Base-by-base conservation (phyloP, 2,888 invertebrate species). In the Pemphredon lugubris region DNA sequence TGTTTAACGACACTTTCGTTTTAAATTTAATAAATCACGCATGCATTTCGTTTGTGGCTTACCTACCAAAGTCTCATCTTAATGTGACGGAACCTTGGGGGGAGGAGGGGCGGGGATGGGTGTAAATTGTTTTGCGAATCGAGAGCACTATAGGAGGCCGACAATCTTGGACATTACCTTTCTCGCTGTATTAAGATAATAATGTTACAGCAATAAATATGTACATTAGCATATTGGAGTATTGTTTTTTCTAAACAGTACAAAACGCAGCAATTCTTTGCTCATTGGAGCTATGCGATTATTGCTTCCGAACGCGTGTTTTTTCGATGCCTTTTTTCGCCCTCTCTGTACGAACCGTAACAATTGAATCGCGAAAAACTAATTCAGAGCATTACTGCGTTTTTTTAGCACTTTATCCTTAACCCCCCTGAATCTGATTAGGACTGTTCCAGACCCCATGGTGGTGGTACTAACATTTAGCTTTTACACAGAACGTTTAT, bases 361-460 rank as follows among this genome's bases (percentile, higher is more conserved):
- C 18, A 3, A 16, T 42, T 6, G 30, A 47, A 37, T 30, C 48
- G 34, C n/a, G 5, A 2, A 34, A 58, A 11, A 55, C 39, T 58
- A 60, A 60, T 39, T 65, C 55, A 67, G 66, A 67, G 74, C 44
- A 82, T 88, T 87, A 82, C 85, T 89, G 87, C 86, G 83, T 88
- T 88, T 87, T 86, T 68, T 73, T 75, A 50, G 81, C 64, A 47
- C 21, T 45, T 74, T 77, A 76, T 80, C 81, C 88, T 80, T 75
- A 72, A 85, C 74, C 83, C 85, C n/a, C 79, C 83, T 83, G 81
- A 87, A 88, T 89, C 90, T 90, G 90, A 90, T 90, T 90, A 89
- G 90, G 90, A 89, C 88, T 90, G 90, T 90, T 90, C 90, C 90
- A 90, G 90, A 89, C 88, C 59, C 53, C 71, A 73, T 75, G 82